These are phyloP conservation scores for Gallinago media DNA, from an alignment of 2,113 vertebrate species.

Conservation along the genomic window DNA sequence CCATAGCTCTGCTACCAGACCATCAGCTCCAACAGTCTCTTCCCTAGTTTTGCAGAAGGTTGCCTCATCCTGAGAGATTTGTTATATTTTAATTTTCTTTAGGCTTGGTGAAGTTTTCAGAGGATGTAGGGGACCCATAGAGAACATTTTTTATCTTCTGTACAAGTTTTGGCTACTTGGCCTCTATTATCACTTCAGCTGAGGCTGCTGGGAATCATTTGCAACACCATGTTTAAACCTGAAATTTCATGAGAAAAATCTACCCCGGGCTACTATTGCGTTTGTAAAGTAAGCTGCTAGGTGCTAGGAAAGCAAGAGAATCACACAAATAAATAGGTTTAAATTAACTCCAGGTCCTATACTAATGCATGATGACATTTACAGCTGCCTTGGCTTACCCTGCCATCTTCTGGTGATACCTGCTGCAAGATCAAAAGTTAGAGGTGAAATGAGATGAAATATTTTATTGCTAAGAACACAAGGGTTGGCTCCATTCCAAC, in stretches of 20 bases:
- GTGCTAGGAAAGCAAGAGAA: slow-evolving; percentile 42
- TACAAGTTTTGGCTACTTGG: not conserved
- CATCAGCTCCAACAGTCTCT: not conserved
- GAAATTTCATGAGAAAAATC: slow-evolving; percentile 34
- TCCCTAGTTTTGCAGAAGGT: not conserved
- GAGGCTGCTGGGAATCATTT: slow-evolving; percentile 26
- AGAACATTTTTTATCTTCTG: not conserved
- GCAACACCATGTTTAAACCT: not conserved
- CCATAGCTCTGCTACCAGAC: not conserved
- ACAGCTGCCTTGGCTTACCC: slow-evolving; percentile 72
- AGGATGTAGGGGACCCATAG: not conserved
- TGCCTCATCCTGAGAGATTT: not conserved
- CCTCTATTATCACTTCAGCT: not conserved
- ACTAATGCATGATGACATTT: slow-evolving; percentile 54
- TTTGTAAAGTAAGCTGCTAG: slow-evolving; percentile 40
- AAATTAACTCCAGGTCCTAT: slow-evolving; percentile 50
- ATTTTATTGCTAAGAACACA: slow-evolving; percentile 50
- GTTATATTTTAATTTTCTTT: not conserved
- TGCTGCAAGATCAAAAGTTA: slow-evolving; percentile 62
- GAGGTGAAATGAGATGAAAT: slow-evolving; percentile 60
- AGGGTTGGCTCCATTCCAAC: slow-evolving; percentile 42
- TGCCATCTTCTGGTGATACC: slow-evolving; percentile 75
- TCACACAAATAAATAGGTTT: slow-evolving; percentile 49
- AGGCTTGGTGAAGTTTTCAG: not conserved
- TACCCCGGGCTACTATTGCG: not conserved